These are phyloP conservation scores for Oncorhynchus kisutch DNA, from an alignment of 2,113 vertebrate genomes.

Conservation along the genomic window DNA sequence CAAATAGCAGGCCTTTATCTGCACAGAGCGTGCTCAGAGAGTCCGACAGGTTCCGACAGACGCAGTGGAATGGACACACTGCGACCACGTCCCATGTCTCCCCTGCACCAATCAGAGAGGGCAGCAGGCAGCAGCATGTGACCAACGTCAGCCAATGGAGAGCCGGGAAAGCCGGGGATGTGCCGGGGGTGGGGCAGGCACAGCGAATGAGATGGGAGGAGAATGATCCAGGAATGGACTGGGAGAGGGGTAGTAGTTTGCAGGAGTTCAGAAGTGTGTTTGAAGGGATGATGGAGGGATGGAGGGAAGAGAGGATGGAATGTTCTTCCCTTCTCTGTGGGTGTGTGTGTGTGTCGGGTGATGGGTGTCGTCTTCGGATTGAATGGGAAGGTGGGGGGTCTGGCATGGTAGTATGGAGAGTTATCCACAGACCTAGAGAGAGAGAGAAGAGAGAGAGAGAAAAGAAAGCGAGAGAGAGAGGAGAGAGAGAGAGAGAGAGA, in stretches of 20 bases:
- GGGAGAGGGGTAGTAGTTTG: neutral
- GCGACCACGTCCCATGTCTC: constrained; percentile 80
- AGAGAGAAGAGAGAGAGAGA: neutral
- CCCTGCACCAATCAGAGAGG: constrained; percentile 70
- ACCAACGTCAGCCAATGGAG: constrained; percentile 70
- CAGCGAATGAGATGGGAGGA: constrained; percentile 44
- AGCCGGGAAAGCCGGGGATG: constrained; percentile 20
- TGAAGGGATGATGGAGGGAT: constrained; percentile 35
- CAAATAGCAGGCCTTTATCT: constrained; percentile 88
- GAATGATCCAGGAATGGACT: neutral
- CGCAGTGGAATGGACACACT: constrained; percentile 85
- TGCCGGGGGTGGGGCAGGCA: constrained; percentile 43
- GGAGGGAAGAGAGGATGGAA: constrained; percentile 23
- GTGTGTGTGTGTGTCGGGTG: constrained; percentile 48
- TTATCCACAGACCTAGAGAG: constrained; percentile 74
- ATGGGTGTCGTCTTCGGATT: constrained; percentile 56
- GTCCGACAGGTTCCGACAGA: constrained; percentile 89
- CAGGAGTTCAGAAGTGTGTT: constrained; percentile 1
- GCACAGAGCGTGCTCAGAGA: constrained; percentile 90
- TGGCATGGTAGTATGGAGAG: constrained; percentile 76
- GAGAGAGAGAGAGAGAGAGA: too few species aligned
- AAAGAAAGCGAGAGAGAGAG: neutral
- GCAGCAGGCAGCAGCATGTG: constrained; percentile 70
- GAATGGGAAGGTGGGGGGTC: constrained; percentile 68
- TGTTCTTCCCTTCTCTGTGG: constrained; percentile 30